Evolutionary conservation across 2,797 vertebrate species (phyloP), one percentile per base, ranked within the genome.

Genomic region (Champsocephalus esox): DNA sequence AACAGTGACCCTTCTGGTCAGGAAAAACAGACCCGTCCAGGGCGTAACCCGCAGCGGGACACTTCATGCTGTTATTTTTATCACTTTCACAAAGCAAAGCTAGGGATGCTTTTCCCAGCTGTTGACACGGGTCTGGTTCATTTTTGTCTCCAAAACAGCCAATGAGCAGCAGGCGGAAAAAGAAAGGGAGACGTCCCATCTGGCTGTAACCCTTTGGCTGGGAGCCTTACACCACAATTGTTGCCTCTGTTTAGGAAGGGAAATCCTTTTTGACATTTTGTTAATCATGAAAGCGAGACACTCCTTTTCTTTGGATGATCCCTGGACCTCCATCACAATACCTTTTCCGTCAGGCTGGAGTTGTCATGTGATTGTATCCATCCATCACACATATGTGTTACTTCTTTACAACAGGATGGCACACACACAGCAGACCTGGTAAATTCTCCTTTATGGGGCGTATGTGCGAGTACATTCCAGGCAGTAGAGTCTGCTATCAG

Each of bases 1-100:
- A 87, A 92, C 88, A 85, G 88, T 83, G 88, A 88, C 88, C 90
- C 89, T 81, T 80, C 79, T n/a, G 58, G 88, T 77, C 84, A 85
- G 88, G 87, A 94, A 95, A 92, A 94, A 94, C 93, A 94, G 89
- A 87, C 84, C 80, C 66, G 55, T 82, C 74, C 70, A 86, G 86
- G 93, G 92, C 54, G 90, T 84, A 90, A 88, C 91, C 91, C 87
- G 44, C 82, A 75, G 84, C 67, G 60, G 86, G 89, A 87, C 85
- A 85, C 85, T 85, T 79, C 73, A 51, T 43, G 17, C 71, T 73
- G 90, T 92, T 95, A 94, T 95, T 94, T 95, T 94, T 94, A 93
- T 93, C 93, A 92, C 92, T 90, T 92, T 89, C 57, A 83, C 71
- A 91, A 90, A 91, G 88, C 87, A 75, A 68, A 82, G 85, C 43